Evolutionary conservation across 2,113 vertebrate species (phyloP), one percentile per base, ranked within the genome.

Genomic region (Sapajus apella): DNA sequence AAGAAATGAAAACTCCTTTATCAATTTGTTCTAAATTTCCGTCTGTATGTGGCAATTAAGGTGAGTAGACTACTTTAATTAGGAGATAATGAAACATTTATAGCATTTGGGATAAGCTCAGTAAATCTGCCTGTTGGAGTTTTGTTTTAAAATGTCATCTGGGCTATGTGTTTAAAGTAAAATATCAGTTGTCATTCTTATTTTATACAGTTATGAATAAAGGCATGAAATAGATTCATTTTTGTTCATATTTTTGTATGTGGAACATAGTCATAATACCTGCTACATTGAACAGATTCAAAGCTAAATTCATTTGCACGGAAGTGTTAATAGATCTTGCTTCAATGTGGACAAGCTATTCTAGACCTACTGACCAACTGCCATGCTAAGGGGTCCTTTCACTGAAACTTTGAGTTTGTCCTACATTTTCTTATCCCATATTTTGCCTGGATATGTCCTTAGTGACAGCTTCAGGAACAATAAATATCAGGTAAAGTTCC

Each of bases 261-360:
- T 85, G 18, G 56, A 82, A 64, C 75, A 25, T 40, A 58, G 45
- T 35, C 27, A 35, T n/a, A 13, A 56, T 66, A 8, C 8, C 25
- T 95, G 7, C 25, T 91, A 91, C 87, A 66, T 12, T 56, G 35
- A 84, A 23, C 47, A 90, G 37, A 72, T 73, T 96, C 79, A 93
- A 82, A 83, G 47, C 23, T 80, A 73, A 88, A 73, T 47, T 79
- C 9, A 61, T 35, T 73, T 90, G 3, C 56, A 52, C 81, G 35
- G 72, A 90, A 56, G 16, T 16, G 3, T 56, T 47, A 80, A 32
- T 17, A 75, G 37, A n/a, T 68, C 23, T 70, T 94, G 9, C 32
- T 68, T 88, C n/a, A 50, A 18, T 37, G 30, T 96, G 76, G 3
- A 90, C 17, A 87, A 86, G 16, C 11, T 55, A 3, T 52, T 86